Base-by-base conservation (phyloP, 1,140 invertebrate genomes). In the Drosophila dunni region DNA sequence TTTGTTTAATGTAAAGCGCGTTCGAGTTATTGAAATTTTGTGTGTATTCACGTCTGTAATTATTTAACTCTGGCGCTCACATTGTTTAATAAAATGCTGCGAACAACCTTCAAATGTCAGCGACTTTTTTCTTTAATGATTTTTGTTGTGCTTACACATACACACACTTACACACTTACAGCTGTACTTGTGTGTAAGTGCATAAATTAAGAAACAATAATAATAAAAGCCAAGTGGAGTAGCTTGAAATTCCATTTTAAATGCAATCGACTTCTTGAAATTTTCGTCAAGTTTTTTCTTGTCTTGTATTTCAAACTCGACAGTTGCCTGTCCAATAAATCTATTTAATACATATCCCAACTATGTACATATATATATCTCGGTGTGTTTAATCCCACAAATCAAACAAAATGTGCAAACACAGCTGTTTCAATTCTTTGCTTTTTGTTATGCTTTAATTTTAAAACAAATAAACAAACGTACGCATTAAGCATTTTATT, bases 51-150 rank as follows among this genome's bases (percentile, higher is more conserved):
- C 11, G 11, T 68, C 0, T 71, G 53, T 71, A 68, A 68, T 73
- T 68, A 61, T 51, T 42, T 15, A 17, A 24, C 40, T 69, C 33
- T 36, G 68, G 48, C 60, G 53, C 45, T 63, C 64, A 40, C 72
- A 83, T 65, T 83, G 79, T 84, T 75, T 76, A 79, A 84, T 69
- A 63, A 76, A 84, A 46, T 76, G 62, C 58, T 33, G 38, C 48
- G 50, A 70, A 65, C 74, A 88, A 90, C 83, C 83, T 88, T 88
- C 83, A 64, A 80, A 80, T 89, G 85, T 89, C 83, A 84, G 84
- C 84, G 83, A 74, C 83, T 85, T 78, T 79, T 85, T 61, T 75
- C 72, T 65, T 79, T 62, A 51, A 78, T 70, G 65, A 75, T 67
- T 66, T 80, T 57, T 38, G 51, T 78, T 54, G 70, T 20, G 64